A percentile compares a stretch with the other conserved stretches of the same genome.
Evolutionary conservation across 2,888 invertebrate species (phyloP).

Genomic region (Flexamia atlantica): DNA sequence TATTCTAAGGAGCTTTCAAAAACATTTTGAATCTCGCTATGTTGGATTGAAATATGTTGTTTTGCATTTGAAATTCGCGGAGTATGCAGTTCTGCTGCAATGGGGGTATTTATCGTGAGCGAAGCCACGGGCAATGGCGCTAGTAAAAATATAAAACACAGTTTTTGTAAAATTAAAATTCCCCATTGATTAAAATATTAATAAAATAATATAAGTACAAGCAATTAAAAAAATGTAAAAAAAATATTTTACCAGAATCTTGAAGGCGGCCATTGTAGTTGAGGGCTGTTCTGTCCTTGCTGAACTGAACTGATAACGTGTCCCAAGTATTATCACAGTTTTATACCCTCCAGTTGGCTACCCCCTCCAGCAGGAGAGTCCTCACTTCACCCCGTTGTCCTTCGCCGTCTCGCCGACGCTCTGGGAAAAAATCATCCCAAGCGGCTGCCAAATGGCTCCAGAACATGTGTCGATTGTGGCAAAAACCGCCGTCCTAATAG

Average conservation of each 20-base stretch:
- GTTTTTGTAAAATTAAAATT: too few species aligned
- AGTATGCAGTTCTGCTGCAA: too few species aligned
- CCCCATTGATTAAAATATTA: too few species aligned
- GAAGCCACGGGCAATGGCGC: too few species aligned
- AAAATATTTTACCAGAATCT: conserved; percentile 16
- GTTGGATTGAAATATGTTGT: too few species aligned
- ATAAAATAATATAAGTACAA: too few species aligned
- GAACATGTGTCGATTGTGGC: conserved; percentile 12
- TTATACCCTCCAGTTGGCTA: conserved; percentile 1
- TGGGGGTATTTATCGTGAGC: too few species aligned
- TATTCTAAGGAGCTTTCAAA: too few species aligned
- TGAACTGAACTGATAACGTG: conserved; percentile 26
- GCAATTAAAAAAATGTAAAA: not conserved
- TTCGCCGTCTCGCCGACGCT: not conserved
- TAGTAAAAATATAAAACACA: too few species aligned
- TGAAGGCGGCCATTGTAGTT: conserved; percentile 27
- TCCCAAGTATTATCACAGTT: conserved; percentile 1
- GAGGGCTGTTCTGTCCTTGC: conserved; percentile 7
- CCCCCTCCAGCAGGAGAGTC: not conserved
- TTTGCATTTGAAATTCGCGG: too few species aligned
- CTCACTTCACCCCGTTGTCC: not conserved
- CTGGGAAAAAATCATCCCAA: not conserved
- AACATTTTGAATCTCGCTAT: too few species aligned
- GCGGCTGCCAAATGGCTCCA: conserved; percentile 18
- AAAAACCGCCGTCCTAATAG: conserved; percentile 6